Evolutionary conservation across 2,113 vertebrate species (phyloP), one percentile per base, ranked within the genome.

Genomic region (Callocephalon fimbriatum): DNA sequence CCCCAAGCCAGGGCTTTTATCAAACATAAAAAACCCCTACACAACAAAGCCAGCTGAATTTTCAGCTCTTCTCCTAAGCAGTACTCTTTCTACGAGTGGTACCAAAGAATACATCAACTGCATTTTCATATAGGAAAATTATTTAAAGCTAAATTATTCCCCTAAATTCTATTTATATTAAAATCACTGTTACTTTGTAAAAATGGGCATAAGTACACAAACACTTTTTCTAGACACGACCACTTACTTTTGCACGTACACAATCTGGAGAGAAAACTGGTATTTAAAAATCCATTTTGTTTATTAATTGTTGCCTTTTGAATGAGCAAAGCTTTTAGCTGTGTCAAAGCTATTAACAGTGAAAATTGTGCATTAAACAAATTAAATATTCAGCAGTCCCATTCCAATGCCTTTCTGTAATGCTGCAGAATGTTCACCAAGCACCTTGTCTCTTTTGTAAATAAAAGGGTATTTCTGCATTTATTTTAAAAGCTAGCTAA

Each of bases 281-380:
- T 86, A 68, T 75, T 94, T 81, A 3, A 87, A 91, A 96, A 87
- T 91, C 91, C 29, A 93, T 94, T 73, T 59, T 63, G 76, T 71
- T 94, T 94, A 96, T 96, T 96, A 97, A 96, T 84, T 89, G 56
- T 44, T 94, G 76, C 87, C 73, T 94, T 93, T 68, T 68, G 80
- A 96, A 81, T 20, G 44, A 93, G 70, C 59, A 96, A 90, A 94
- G 93, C 96, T 96, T 96, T 97, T 93, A 96, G 88, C 88, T 76
- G 68, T 95, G 75, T 93, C 78, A 93, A 92, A 93, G 73, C 86
- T 81, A 95, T 93, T 91, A 92, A 78, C 61, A 58, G 66, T 22
- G 73, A 85, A 86, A 88, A 88, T 8, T 90, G 63, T 12, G 32
- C 71, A 81, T 81, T 90, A 95, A 93, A 74, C 26, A 68, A 87